phyloP scores from a whole-genome alignment of 2,888 invertebrate genomes.

The Scaptomyza tumidula region DNA sequence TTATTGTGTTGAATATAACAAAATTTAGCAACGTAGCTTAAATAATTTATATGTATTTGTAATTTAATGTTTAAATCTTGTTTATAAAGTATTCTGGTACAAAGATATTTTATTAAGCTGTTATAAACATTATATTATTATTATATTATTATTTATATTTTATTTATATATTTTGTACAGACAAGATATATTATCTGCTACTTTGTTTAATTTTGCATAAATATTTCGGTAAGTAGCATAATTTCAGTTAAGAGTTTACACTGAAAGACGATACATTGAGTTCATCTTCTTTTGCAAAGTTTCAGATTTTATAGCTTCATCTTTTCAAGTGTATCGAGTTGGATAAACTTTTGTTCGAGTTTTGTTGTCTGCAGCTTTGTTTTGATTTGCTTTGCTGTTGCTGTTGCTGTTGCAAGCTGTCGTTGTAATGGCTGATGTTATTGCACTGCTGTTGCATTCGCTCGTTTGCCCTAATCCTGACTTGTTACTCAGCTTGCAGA shows the following conservation, averaged over 20 bases:
- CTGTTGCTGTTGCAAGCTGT: constrained; percentile 5
- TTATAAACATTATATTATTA: too few species aligned
- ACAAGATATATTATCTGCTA: too few species aligned
- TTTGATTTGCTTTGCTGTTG: constrained; percentile 50
- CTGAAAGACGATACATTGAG: too few species aligned
- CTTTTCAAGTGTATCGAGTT: constrained; percentile 1
- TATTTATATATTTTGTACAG: too few species aligned
- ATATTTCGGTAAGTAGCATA: too few species aligned
- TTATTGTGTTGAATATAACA: too few species aligned
- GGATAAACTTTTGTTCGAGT: constrained; percentile 32
- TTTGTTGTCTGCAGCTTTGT: constrained; percentile 55
- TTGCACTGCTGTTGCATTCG: constrained; percentile 48
- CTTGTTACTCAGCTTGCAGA: constrained; percentile 51
- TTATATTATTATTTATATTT: too few species aligned
- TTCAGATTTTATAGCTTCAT: neutral
- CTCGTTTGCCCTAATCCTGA: constrained; percentile 57
- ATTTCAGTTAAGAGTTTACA: too few species aligned
- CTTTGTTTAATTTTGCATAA: too few species aligned
- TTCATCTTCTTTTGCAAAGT: too few species aligned
- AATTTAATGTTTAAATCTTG: neutral
- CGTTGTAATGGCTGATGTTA: constrained; percentile 27
- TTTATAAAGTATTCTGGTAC: neutral
- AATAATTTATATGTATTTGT: too few species aligned
- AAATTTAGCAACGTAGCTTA: too few species aligned
- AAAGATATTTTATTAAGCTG: neutral